Conservation (phyloP, 2,113 vertebrate genomes). For the Anser cygnoides region DNA sequence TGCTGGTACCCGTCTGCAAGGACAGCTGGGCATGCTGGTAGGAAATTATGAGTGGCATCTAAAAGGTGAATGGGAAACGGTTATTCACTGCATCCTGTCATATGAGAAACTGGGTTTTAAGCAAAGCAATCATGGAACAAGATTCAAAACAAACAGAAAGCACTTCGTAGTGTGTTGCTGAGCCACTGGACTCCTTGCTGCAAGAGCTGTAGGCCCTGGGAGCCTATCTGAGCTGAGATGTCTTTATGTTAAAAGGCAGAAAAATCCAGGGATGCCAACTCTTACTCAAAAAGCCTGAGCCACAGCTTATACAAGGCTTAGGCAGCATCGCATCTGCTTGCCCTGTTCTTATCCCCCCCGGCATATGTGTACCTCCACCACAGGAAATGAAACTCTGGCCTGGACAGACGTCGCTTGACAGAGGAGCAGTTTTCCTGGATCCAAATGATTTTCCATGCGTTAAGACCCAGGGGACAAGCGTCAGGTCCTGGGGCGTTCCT, state of each 20-base stretch:
- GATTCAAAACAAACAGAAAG: neutral
- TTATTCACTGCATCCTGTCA: neutral
- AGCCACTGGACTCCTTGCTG: neutral
- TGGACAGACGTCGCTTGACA: neutral
- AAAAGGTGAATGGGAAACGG: neutral
- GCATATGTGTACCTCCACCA: too few relatives aligned
- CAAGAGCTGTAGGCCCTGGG: neutral
- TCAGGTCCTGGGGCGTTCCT: neutral
- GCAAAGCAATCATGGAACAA: neutral
- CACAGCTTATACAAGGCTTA: neutral
- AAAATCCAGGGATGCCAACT: neutral
- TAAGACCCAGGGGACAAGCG: neutral
- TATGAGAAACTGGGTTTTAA: neutral
- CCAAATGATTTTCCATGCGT: neutral
- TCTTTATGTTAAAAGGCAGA: neutral
- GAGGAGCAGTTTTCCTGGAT: neutral
- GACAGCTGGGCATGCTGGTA: accelerated
- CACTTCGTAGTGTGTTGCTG: accelerated
- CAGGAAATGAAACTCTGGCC: neutral
- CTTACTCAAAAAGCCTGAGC: neutral
- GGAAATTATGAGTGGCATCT: neutral
- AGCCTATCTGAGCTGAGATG: neutral
- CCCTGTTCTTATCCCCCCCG: neutral
- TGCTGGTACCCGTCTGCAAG: neutral
- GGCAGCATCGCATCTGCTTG: neutral